Base-by-base conservation (phyloP, 2,113 vertebrate genomes). In the Nothobranchius kuhntae region DNA sequence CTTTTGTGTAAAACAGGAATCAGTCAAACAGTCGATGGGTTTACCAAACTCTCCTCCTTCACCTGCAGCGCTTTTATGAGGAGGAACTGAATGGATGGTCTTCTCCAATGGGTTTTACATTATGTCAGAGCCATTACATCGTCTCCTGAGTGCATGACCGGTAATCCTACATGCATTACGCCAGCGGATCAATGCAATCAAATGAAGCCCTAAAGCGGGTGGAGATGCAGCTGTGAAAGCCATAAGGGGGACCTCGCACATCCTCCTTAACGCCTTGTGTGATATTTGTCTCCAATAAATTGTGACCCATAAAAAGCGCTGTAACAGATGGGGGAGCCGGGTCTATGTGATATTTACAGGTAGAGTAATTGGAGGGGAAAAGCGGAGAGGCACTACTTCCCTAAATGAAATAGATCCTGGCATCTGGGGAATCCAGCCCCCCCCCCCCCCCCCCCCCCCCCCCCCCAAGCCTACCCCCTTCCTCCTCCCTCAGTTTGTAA, bases 391-490 rank as follows among this genome's bases (percentile, higher is more conserved):
- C 73, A 67, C 75, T 80, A 84, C 87, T 86, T 71, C 67, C 72
- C 70, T 75, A 82, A 87, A 87, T 86, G 82, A 85, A 88, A 90
- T 61, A 55, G 71, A 86, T 81, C 63, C 77, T 72, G 71, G 81
- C 86, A 85, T 78, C 69, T 82, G 81, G 74, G 30, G 76, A 77
- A 30, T 82, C 78, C 35, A 55, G 66, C 13, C 42, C 51, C 56
- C 72, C 63, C 12, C 46, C 15, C 59, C 24, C 13, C 58, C 62
- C 57, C 61, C 17, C 62, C 26, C 67, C 21, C 65, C 38, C 9
- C 38, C 9, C 9, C 38, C 38, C n/a, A n/a, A 21, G 21, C 21
- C 21, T 21, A 21, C 1, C 21, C 21, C 21, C 21, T 21, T 21
- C 21, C 21, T 21, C 1, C 38, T 40, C 38, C 7, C 38, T 40